Evolutionary conservation across 2,797 vertebrate genomes (phyloP), one percentile per base, ranked within the genome.

Genomic region (Sebastes aleutianus): DNA sequence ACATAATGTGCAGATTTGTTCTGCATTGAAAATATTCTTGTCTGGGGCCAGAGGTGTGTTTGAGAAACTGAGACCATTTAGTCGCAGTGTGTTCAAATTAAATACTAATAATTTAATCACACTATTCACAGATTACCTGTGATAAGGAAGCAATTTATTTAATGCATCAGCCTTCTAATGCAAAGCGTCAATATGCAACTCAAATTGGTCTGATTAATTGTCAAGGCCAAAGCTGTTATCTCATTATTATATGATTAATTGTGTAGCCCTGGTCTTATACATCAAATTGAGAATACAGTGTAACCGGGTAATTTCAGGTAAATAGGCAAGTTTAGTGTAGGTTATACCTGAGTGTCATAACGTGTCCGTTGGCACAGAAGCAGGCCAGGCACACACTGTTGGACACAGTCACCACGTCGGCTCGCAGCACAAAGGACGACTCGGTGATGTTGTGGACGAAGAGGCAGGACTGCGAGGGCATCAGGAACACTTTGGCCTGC

Each of bases 361-460:
- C 95, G 82, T 99, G 98, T 88, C 99, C 99, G 56, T 99, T 99
- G 84, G 98, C 98, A 87, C 98, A 99, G 95, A 99, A 99, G 93
- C 98, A 98, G 67, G 98, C 97, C 95, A 99, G 93, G 87, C 98
- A 97, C 87, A 97, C 96, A 66, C 96, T 98, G 96, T 97, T 97
- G 86, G 94, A 97, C 93, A 98, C 94, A 74, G 96, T 95, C 83
- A 99, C 97, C 85, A 99, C 94, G 34, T 99, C 96, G 18, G 98
- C 98, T 79, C 96, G 95, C 89, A 99, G 95, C 29, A 99, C 96
- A 85, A 99, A 99, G 70, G 99, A 99, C 0, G 99, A 97, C 92
- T 99, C 98, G 0, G 99, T 99, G 95, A 99, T 98, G 96, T 98
- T 99, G 95, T 99, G 98, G 80, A 97, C 96, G 61, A 97, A 98